phyloP scores from a whole-genome alignment of 1,140 invertebrate genomes.

The Drosophila ambigua region DNA sequence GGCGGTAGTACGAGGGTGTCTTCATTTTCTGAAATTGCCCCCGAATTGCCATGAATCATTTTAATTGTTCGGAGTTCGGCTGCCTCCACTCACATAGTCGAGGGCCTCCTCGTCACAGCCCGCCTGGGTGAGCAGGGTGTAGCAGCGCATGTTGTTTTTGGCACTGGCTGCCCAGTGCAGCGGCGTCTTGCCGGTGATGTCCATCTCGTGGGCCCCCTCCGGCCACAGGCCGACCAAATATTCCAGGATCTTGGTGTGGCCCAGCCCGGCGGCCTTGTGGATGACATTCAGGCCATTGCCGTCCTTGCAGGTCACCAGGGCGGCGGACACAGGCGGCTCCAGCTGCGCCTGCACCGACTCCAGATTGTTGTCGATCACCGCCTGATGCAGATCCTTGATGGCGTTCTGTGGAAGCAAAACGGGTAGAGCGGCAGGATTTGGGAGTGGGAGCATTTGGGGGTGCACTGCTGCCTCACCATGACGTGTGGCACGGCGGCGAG shows the following conservation, averaged over 20 bases:
- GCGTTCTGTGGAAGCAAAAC: constrained; percentile 86
- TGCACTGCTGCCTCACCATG: constrained; percentile 87
- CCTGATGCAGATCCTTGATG: constrained; percentile 91
- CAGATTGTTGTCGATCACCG: constrained; percentile 90
- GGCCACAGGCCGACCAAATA: constrained; percentile 90
- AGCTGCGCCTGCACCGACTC: constrained; percentile 88
- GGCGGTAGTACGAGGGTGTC: constrained; percentile 91
- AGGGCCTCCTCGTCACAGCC: constrained; percentile 91
- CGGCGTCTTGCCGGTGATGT: constrained; percentile 94
- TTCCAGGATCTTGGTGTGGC: constrained; percentile 88
- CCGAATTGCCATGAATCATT: constrained; percentile 57
- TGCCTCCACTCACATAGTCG: constrained; percentile 89
- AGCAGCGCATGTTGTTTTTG: constrained; percentile 89
- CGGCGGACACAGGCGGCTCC: constrained; percentile 88
- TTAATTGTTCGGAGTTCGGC: constrained; percentile 40
- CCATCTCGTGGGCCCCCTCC: constrained; percentile 87
- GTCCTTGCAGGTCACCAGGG: constrained; percentile 91
- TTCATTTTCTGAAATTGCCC: constrained; percentile 89
- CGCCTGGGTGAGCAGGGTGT: constrained; percentile 89
- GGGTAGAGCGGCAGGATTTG: background rate
- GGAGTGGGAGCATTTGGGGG: too few relatives aligned
- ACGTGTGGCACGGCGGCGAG: constrained; percentile 93
- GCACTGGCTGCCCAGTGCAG: constrained; percentile 94
- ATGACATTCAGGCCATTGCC: constrained; percentile 91
- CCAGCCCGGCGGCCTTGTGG: constrained; percentile 93